Evolutionary conservation across 1,140 invertebrate species (phyloP).

Genomic region (Bombus superbus): DNA sequence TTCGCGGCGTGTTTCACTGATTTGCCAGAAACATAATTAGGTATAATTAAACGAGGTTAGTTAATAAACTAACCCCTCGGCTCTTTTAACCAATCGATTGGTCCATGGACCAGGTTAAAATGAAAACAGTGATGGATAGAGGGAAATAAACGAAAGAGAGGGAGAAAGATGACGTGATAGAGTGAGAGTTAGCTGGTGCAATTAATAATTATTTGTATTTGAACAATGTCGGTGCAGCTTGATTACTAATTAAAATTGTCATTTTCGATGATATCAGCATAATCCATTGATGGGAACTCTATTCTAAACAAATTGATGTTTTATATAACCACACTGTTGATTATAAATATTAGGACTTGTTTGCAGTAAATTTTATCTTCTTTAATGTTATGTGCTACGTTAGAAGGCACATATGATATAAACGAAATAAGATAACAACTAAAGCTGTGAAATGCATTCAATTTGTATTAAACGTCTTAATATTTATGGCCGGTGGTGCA

Average conservation of each 20-base stretch:
- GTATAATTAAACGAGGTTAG: constrained; percentile 48
- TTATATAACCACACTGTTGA: constrained; percentile 50
- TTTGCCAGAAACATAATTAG: constrained; percentile 47
- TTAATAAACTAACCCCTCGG: constrained; percentile 54
- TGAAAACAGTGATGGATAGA: neutral
- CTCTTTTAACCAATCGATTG: constrained; percentile 51
- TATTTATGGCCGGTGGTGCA: neutral
- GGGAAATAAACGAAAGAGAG: neutral
- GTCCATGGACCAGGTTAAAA: constrained; percentile 39
- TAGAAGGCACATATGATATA: too few species aligned
- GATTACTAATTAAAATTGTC: constrained; percentile 76
- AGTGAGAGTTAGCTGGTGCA: neutral
- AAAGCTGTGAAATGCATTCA: too few species aligned
- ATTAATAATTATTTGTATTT: constrained; percentile 73
- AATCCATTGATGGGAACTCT: constrained; percentile 33
- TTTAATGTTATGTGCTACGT: too few species aligned
- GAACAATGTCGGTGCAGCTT: constrained; percentile 67
- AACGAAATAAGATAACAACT: too few species aligned
- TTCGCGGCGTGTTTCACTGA: constrained; percentile 34
- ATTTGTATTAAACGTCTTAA: too few species aligned
- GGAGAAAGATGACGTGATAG: neutral
- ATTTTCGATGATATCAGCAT: constrained; percentile 66
- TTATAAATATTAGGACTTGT: too few species aligned
- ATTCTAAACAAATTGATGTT: constrained; percentile 2
- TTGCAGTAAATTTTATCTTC: too few species aligned